Evolutionary conservation across 2,888 invertebrate species (phyloP).

Genomic region (Chrysolina oricalcia): DNA sequence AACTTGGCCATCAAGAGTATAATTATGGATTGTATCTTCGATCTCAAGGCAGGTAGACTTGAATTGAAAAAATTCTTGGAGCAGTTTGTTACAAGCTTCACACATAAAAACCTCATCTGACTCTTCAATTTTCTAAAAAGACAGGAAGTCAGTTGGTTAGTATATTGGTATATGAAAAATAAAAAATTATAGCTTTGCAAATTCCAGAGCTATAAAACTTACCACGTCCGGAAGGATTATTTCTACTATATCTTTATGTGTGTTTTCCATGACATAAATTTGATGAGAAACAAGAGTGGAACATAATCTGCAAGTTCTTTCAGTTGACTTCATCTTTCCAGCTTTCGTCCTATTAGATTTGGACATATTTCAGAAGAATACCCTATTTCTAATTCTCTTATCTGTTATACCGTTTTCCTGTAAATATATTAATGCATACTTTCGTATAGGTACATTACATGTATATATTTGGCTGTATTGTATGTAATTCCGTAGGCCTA

Average conservation of each 20-base stretch:
- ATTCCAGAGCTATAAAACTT: constrained; percentile 12
- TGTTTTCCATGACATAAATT: neutral
- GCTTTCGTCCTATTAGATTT: neutral
- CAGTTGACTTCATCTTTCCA: neutral
- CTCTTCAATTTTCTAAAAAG: constrained; percentile 19
- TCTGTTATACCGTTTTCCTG: too few relatives aligned
- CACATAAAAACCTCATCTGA: neutral
- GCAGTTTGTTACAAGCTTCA: neutral
- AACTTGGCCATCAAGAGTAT: constrained; percentile 1
- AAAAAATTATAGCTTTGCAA: neutral
- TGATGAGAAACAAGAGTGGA: neutral
- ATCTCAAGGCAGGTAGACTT: constrained; percentile 32
- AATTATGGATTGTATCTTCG: constrained; percentile 33
- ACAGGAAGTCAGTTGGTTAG: too few relatives aligned
- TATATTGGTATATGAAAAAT: neutral
- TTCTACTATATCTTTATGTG: constrained; percentile 26
- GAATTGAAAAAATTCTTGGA: constrained; percentile 30
- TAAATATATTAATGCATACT: too few relatives aligned
- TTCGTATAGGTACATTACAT: too few relatives aligned
- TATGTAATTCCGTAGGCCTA: too few relatives aligned
- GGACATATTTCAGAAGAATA: neutral
- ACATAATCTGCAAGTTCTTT: constrained; percentile 19
- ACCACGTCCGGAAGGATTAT: constrained; percentile 33
- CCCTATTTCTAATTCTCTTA: neutral
- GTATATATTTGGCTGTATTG: too few relatives aligned